Percentiles rank a stretch among this genome's conserved stretches.
Conservation (phyloP, 2,888 invertebrate species). For the Helicoverpa assulta region DNA sequence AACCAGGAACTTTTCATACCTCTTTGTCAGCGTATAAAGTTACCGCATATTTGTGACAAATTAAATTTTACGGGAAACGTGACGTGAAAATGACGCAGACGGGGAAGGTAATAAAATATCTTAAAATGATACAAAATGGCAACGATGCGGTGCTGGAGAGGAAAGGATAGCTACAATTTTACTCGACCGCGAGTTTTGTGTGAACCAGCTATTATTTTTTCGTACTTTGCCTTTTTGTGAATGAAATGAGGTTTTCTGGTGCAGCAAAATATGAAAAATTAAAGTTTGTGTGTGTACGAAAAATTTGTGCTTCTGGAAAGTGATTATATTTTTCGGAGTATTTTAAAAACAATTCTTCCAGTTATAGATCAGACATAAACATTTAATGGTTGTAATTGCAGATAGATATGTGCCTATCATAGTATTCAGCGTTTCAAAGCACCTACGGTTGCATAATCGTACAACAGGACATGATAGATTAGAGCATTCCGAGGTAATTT, state of each 20-base stretch:
- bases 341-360: too few species aligned
- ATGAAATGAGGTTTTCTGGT: conserved; percentile 30
- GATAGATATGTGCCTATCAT: not conserved
- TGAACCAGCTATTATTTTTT: conserved; percentile 34
- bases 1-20: conserved; percentile 51
- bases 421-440: conserved; percentile 20
- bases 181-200: conserved; percentile 37
- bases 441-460: conserved; percentile 16
- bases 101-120: conserved; percentile 68
- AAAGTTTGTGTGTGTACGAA: conserved; percentile 18
- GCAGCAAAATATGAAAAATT: conserved; percentile 10
- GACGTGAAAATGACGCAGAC: conserved; percentile 63
- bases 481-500: conserved; percentile 46
- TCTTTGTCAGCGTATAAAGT: conserved; percentile 57
- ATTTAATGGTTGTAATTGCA: not conserved
- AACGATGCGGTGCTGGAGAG: conserved; percentile 52
- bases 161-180: conserved; percentile 39
- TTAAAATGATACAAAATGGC: conserved; percentile 65
- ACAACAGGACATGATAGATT: conserved; percentile 43
- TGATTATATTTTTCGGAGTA: not conserved
- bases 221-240: conserved; percentile 24
- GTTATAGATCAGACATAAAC: not conserved
- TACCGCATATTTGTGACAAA: conserved; percentile 63
- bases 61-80: conserved; percentile 63
- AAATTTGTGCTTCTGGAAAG: conserved; percentile 2